These are phyloP conservation scores for Drosophila rellima DNA, from an alignment of 2,888 invertebrate genomes.

Conservation along the genomic window DNA sequence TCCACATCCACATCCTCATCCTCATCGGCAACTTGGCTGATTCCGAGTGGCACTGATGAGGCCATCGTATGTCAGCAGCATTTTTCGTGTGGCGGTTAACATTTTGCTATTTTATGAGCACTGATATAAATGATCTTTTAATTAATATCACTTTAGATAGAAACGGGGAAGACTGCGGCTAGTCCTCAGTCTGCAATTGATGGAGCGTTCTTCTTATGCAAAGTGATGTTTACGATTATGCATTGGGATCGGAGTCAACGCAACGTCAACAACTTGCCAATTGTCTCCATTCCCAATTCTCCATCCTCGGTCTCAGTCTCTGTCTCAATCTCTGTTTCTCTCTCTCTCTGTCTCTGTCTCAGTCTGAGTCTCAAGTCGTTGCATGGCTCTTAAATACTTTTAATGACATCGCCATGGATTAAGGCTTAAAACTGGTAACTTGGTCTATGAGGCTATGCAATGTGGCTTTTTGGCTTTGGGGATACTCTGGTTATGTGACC, in stretches of 20 bases:
- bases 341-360: neutral
- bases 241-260: constrained; percentile 56
- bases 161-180: neutral
- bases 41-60: constrained; percentile 82
- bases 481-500: constrained; percentile 63
- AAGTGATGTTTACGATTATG: constrained; percentile 83
- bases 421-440: constrained; percentile 55
- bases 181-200: constrained; percentile 63
- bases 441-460: constrained; percentile 19
- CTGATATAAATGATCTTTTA: constrained; percentile 83
- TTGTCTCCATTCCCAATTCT: constrained; percentile 32
- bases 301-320: neutral
- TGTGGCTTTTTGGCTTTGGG: constrained; percentile 8
- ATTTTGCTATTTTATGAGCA: constrained; percentile 81
- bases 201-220: constrained; percentile 84
- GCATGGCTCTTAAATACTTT: constrained; percentile 72
- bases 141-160: constrained; percentile 83
- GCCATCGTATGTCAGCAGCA: constrained; percentile 66
- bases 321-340: neutral
- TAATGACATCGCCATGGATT: constrained; percentile 76
- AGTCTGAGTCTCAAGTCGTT: constrained; percentile 35
- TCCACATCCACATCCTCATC: neutral
- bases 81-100: constrained; percentile 62
- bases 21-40: constrained; percentile 59
- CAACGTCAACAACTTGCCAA: constrained; percentile 56